phyloP scores from a whole-genome alignment of 1,140 invertebrate species.

The Pachyrhynchus sulphureomaculatus region DNA sequence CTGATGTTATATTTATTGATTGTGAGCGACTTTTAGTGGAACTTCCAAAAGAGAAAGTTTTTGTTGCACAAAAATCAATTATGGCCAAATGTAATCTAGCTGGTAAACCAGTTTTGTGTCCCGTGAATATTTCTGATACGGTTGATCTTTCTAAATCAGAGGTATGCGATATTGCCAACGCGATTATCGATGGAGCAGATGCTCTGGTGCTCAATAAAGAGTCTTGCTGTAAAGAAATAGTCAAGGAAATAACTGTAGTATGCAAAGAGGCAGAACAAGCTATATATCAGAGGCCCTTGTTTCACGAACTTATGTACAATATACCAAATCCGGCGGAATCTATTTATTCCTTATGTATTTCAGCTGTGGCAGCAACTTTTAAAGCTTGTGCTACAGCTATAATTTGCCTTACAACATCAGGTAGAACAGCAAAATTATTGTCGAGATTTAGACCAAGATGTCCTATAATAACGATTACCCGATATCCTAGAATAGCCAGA shows the following conservation, averaged over 20 bases:
- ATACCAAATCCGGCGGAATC: slow-evolving; percentile 40
- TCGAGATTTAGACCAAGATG: slow-evolving; percentile 81
- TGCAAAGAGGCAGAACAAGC: slow-evolving; percentile 77
- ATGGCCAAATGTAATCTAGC: slow-evolving; percentile 69
- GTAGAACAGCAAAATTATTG: slow-evolving; percentile 72
- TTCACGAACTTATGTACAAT: slow-evolving; percentile 64
- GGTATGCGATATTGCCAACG: slow-evolving; percentile 70
- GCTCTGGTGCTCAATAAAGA: slow-evolving; percentile 63
- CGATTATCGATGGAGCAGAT: slow-evolving; percentile 73
- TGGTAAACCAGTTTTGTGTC: slow-evolving; percentile 30
- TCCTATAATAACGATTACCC: slow-evolving; percentile 81
- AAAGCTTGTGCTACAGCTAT: slow-evolving; percentile 80
- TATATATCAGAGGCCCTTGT: slow-evolving; percentile 74
- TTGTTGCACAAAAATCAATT: slow-evolving; percentile 83
- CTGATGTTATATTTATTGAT: slow-evolving; percentile 77
- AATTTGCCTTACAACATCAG: slow-evolving; percentile 82
- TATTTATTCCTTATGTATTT: slow-evolving; percentile 73
- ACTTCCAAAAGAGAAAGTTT: slow-evolving; percentile 81
- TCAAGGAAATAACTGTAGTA: slow-evolving; percentile 21
- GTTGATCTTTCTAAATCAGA: slow-evolving; percentile 60
- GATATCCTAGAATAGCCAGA: slow-evolving; percentile 68
- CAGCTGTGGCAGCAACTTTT: slow-evolving; percentile 79
- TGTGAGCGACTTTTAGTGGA: slow-evolving; percentile 75
- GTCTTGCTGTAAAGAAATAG: slow-evolving; percentile 22
- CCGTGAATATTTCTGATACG: slow-evolving; percentile 17